Conservation (phyloP, 2,113 vertebrate species). For the Puffinus mauretanicus region DNA sequence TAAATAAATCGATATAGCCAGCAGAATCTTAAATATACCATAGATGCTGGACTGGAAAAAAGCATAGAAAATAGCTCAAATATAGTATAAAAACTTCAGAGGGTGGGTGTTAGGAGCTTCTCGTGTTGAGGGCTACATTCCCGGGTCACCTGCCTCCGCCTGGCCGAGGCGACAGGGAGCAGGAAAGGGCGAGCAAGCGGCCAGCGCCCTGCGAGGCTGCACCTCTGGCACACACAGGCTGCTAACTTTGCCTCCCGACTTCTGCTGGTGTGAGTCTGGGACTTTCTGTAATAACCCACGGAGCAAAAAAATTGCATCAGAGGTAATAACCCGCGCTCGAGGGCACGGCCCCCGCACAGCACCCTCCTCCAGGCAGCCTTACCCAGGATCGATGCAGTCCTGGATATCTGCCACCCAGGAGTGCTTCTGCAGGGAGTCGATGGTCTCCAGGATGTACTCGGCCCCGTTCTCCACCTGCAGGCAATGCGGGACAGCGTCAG, state of each 20-base stretch:
- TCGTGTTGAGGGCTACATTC: rapidly evolving
- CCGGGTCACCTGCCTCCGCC: not conserved
- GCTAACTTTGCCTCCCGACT: not conserved
- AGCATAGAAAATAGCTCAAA: not conserved
- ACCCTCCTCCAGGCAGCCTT: conserved; percentile 44
- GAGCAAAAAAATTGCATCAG: not conserved
- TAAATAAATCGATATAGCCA: not conserved
- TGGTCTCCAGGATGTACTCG: conserved; percentile 97
- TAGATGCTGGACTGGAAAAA: not conserved
- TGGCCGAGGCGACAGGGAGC: rapidly evolving
- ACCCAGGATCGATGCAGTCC: conserved; percentile 96
- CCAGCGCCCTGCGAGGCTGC: not conserved
- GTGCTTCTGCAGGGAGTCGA: conserved; percentile 97
- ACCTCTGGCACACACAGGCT: not conserved
- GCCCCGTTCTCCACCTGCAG: conserved; percentile 89
- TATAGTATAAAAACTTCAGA: not conserved
- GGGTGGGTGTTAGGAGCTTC: not conserved
- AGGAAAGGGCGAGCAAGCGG: not conserved
- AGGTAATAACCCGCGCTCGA: rapidly evolving
- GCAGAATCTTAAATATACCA: not conserved
- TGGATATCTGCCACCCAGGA: conserved; percentile 98
- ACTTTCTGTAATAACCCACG: not conserved
- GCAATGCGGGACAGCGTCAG: not conserved
- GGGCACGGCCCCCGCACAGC: not conserved
- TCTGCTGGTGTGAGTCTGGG: not conserved